Percentiles rank a stretch among this genome's conserved stretches.
Evolutionary conservation across 2,888 invertebrate species (phyloP).

Genomic region (Cataglyphis altisquamis): DNA sequence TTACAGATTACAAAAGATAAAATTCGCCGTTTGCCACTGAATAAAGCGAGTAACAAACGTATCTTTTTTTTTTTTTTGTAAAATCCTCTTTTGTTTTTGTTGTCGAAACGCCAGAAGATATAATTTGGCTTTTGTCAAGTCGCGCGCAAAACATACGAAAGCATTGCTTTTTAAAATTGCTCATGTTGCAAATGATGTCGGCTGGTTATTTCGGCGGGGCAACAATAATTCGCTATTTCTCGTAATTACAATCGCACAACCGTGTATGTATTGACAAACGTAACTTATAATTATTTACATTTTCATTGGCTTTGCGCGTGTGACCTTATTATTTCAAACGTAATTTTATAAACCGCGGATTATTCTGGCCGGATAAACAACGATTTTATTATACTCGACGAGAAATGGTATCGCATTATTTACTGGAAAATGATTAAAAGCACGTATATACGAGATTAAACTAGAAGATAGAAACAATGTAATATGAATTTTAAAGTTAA

Average conservation of each 20-base stretch:
- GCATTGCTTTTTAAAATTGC: slow-evolving; percentile 35
- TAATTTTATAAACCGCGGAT: slow-evolving; percentile 49
- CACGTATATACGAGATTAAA: not conserved
- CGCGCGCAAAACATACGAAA: slow-evolving; percentile 15
- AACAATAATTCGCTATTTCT: slow-evolving; percentile 37
- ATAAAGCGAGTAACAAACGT: slow-evolving; percentile 21
- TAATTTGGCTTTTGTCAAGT: slow-evolving; percentile 39
- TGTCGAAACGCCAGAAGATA: slow-evolving; percentile 6
- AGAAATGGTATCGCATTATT: slow-evolving; percentile 37
- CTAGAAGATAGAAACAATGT: not conserved
- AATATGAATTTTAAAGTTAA: not conserved
- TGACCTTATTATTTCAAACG: slow-evolving; percentile 43
- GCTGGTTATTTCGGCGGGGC: slow-evolving; percentile 22
- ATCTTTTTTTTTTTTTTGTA: slow-evolving; percentile 10
- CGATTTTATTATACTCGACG: slow-evolving; percentile 29
- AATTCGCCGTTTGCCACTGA: slow-evolving; percentile 14
- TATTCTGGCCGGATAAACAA: slow-evolving; percentile 29
- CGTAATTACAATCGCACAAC: slow-evolving; percentile 20
- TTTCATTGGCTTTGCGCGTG: slow-evolving; percentile 37
- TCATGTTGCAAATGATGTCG: slow-evolving; percentile 30
- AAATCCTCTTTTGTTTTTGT: slow-evolving; percentile 19
- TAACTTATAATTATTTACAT: slow-evolving; percentile 50
- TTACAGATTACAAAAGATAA: slow-evolving; percentile 8
- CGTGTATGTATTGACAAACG: slow-evolving; percentile 39
- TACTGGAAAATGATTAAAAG: slow-evolving; percentile 35